phyloP scores from a whole-genome alignment of 53 echinoderm and acorn worm species.

The Arbacia lixula region DNA sequence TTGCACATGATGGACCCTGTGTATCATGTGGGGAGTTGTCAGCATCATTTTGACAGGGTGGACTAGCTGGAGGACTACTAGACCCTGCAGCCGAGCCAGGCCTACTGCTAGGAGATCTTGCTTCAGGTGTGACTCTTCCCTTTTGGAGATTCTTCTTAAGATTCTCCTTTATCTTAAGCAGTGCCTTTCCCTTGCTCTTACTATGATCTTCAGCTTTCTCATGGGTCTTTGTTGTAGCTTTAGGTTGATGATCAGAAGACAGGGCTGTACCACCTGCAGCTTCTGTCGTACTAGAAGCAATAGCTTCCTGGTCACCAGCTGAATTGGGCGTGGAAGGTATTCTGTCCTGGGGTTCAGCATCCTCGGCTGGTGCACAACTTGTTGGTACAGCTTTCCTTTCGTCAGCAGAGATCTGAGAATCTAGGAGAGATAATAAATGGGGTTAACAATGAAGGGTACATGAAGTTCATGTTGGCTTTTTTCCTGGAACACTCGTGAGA shows the following conservation, averaged over 20 bases:
- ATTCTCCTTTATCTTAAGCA: constrained; percentile 16
- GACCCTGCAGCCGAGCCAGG: neutral
- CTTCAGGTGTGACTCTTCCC: neutral
- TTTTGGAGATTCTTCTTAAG: constrained; percentile 15
- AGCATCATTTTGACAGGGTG: no score
- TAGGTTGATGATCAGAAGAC: neutral
- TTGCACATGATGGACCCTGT: no score
- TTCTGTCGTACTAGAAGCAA: neutral
- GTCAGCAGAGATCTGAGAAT: no score
- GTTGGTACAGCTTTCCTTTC: neutral
- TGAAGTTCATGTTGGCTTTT: no score
- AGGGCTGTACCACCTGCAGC: neutral
- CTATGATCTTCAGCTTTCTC: neutral
- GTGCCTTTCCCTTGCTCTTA: neutral
- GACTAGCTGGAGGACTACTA: neutral
- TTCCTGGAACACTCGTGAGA: no score
- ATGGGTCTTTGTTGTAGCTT: neutral
- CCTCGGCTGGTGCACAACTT: neutral
- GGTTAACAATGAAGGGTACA: no score
- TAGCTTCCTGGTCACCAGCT: neutral
- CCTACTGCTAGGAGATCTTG: neutral
- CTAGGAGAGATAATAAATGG: no score
- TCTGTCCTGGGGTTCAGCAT: neutral
- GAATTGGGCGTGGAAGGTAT: no score
- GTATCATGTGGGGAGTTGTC: no score